Conservation (phyloP, 53 echinoderm and acorn worm genomes). For the Antedon mediterranea region DNA sequence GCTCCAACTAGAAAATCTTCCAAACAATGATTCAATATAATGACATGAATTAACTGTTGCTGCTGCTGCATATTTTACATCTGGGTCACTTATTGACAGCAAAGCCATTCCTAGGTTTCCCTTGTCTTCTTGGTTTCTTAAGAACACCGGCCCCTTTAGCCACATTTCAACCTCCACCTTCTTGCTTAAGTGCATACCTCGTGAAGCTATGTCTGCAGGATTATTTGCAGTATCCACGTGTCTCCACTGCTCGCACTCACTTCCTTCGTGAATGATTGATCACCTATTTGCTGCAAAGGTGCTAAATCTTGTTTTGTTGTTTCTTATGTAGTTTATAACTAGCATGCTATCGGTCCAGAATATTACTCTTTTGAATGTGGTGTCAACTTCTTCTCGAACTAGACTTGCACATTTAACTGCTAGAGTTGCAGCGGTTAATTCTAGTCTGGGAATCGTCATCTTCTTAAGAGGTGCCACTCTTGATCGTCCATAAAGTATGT, state of each 20-base stretch:
- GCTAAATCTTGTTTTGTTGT: slow-evolving; percentile 19
- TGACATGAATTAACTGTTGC: neutral
- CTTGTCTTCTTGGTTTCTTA: neutral
- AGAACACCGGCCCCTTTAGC: slow-evolving; percentile 21
- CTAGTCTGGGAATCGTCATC: slow-evolving; percentile 21
- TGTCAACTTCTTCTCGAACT: neutral
- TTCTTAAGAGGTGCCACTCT: slow-evolving; percentile 27
- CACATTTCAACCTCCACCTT: slow-evolving; percentile 6
- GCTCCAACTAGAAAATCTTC: neutral
- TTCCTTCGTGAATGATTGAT: slow-evolving; percentile 4
- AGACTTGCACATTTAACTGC: slow-evolving; percentile 9
- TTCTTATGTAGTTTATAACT: slow-evolving; percentile 20
- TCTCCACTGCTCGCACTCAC: slow-evolving; percentile 14
- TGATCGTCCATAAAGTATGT: slow-evolving; percentile 22
- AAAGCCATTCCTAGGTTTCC: neutral
- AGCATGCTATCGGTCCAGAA: slow-evolving; percentile 9
- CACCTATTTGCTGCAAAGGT: slow-evolving; percentile 26
- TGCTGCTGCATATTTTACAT: neutral
- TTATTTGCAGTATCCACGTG: slow-evolving; percentile 15
- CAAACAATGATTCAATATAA: neutral
- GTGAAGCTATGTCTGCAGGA: slow-evolving; percentile 22
- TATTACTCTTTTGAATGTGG: neutral
- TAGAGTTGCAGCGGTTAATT: slow-evolving; percentile 10
- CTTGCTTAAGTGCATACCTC: slow-evolving; percentile 3
- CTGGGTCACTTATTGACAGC: neutral